Evolutionary conservation across 1,140 invertebrate species (phyloP).

Genomic region (Phthorimaea operculella): DNA sequence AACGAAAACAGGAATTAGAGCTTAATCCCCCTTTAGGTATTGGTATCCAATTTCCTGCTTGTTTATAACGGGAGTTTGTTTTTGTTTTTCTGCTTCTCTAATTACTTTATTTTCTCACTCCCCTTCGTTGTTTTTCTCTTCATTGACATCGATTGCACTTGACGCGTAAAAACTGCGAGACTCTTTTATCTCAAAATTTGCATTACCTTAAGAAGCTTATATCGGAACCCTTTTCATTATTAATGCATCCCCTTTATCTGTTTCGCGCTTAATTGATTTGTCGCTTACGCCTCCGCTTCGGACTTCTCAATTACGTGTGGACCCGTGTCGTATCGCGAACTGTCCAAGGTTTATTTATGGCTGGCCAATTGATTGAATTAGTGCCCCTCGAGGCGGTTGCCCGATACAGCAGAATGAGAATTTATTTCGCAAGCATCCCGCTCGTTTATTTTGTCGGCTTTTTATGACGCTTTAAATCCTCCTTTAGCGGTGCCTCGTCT

Average conservation of each 20-base stretch:
- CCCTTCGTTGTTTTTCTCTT: neutral
- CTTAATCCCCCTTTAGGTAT: constrained; percentile 38
- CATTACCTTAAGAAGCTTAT: constrained; percentile 23
- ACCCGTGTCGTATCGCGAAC: constrained; percentile 43
- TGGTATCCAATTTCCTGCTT: constrained; percentile 47
- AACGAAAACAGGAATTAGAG: constrained; percentile 59
- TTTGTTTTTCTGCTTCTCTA: constrained; percentile 19
- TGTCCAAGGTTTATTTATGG: constrained; percentile 59
- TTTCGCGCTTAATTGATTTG: constrained; percentile 56
- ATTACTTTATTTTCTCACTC: neutral
- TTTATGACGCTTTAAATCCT: constrained; percentile 13
- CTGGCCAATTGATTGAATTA: constrained; percentile 63
- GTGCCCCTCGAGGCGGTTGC: constrained; percentile 50
- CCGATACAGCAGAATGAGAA: constrained; percentile 32
- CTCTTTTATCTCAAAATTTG: constrained; percentile 19
- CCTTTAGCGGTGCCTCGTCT: neutral
- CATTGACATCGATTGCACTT: too few relatives aligned
- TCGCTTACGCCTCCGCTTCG: constrained; percentile 46
- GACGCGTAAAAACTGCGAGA: neutral
- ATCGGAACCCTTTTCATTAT: constrained; percentile 32
- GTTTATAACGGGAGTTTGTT: constrained; percentile 22
- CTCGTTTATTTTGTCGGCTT: constrained; percentile 19
- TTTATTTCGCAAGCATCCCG: constrained; percentile 34
- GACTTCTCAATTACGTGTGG: constrained; percentile 58
- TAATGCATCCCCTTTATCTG: constrained; percentile 58